A percentile compares a stretch with the other conserved stretches of the same genome.
Evolutionary conservation across 1,140 invertebrate genomes (phyloP).

Genomic region (Pseudobourletiella spinata): DNA sequence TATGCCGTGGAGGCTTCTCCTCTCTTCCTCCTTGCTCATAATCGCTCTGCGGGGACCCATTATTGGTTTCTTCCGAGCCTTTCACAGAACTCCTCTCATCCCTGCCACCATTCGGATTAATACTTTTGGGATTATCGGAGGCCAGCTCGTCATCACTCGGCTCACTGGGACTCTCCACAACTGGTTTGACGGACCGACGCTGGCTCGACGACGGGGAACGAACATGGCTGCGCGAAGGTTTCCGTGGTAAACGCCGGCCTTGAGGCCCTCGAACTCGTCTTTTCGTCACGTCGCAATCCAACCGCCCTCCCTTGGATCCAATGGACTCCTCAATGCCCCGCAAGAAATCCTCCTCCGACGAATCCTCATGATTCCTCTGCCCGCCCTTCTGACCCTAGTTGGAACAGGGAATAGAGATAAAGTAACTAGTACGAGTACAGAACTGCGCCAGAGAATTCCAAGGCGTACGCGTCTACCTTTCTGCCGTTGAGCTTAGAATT

Average conservation of each 20-base stretch:
- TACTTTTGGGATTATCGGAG: no score
- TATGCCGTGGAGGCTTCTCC: no score
- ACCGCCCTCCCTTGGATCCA: constrained; percentile 15
- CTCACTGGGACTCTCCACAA: no score
- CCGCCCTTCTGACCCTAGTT: constrained; percentile 11
- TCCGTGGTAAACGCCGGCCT: constrained; percentile 37
- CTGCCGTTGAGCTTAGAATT: not conserved
- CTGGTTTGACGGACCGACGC: not conserved
- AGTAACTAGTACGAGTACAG: not conserved
- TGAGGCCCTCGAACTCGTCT: constrained; percentile 36
- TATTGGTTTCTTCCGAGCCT: no score
- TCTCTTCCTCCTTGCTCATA: no score
- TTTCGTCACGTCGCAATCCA: constrained; percentile 33
- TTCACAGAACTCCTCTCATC: no score
- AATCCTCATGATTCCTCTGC: constrained; percentile 9
- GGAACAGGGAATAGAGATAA: not conserved
- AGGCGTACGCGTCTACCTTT: not conserved
- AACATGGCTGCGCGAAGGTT: constrained; percentile 17
- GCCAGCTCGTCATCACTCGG: no score
- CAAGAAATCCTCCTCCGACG: constrained; percentile 14
- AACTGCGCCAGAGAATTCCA: not conserved
- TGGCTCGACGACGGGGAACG: not conserved
- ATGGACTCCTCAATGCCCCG: constrained; percentile 10
- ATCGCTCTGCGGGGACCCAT: no score
- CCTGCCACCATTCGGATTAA: no score